Percentiles rank a stretch among this genome's conserved stretches.
phyloP scores from a whole-genome alignment of 2,888 invertebrate genomes.

The Rhagonycha lutea region DNA sequence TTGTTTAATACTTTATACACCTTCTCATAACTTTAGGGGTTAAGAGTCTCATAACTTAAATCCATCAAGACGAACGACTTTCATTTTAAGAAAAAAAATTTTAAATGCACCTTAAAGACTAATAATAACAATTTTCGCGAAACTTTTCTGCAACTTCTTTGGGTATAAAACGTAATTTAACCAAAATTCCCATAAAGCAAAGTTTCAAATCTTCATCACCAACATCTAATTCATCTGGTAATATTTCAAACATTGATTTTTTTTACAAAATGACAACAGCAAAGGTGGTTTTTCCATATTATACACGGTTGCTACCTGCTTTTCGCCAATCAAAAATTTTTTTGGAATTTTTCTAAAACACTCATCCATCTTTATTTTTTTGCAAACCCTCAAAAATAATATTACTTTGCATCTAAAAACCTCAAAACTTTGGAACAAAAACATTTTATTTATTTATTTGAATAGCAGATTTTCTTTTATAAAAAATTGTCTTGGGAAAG shows the following conservation, averaged over 20 bases:
- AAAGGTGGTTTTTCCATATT: not conserved
- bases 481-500: not conserved
- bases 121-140: not conserved
- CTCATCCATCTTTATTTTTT: not conserved
- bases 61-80: slow-evolving; percentile 25
- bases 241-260: not conserved
- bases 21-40: slow-evolving; percentile 26
- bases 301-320: no score
- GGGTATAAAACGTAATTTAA: not conserved
- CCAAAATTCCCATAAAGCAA: not conserved
- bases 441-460: not conserved
- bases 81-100: slow-evolving; percentile 15
- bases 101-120: not conserved
- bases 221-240: not conserved
- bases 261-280: not conserved
- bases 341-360: not conserved
- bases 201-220: no score
- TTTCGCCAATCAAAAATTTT: not conserved
- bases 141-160: not conserved
- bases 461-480: not conserved
- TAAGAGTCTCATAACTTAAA: slow-evolving; percentile 29
- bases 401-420: not conserved
- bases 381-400: not conserved
- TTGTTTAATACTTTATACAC: slow-evolving; percentile 28
- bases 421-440: not conserved